Evolutionary conservation across 1,140 invertebrate genomes (phyloP).

Genomic region (Ooceraea biroi): DNA sequence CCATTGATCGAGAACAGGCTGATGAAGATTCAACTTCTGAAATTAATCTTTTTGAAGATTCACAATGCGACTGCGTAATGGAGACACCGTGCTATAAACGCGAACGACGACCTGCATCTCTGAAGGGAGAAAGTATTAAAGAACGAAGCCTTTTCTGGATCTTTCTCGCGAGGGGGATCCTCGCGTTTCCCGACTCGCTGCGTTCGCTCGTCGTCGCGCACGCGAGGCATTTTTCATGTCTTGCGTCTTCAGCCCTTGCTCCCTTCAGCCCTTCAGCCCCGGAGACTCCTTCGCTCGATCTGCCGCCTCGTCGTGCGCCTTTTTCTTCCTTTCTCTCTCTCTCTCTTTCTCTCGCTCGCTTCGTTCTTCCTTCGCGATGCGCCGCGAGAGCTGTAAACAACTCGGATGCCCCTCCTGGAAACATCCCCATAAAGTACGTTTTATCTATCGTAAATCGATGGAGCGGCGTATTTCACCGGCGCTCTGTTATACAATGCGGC

Average conservation of each 20-base stretch:
- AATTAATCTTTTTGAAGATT: neutral
- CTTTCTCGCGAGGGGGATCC: neutral
- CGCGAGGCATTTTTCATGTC: constrained; percentile 48
- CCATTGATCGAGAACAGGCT: neutral
- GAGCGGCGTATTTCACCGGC: constrained; percentile 82
- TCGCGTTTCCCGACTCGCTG: neutral
- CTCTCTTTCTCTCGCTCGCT: neutral
- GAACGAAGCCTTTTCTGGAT: neutral
- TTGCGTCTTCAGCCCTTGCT: constrained; percentile 11
- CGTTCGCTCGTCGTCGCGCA: constrained; percentile 44
- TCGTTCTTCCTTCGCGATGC: constrained; percentile 52
- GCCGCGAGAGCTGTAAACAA: constrained; percentile 81
- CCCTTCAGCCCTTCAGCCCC: constrained; percentile 19
- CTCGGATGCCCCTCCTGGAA: constrained; percentile 77
- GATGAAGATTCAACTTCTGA: too few species aligned
- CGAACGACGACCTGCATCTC: neutral
- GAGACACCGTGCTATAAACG: neutral
- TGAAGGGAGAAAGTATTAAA: constrained; percentile 27
- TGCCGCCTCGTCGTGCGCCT: neutral
- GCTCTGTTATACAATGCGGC: constrained; percentile 83
- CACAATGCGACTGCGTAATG: neutral
- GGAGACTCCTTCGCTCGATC: constrained; percentile 12
- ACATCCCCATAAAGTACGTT: constrained; percentile 86
- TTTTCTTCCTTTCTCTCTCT: neutral
- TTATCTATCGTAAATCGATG: constrained; percentile 86